These are phyloP conservation scores for Heterotilapia buettikoferi DNA, from an alignment of 2,113 vertebrate species.

Conservation along the genomic window DNA sequence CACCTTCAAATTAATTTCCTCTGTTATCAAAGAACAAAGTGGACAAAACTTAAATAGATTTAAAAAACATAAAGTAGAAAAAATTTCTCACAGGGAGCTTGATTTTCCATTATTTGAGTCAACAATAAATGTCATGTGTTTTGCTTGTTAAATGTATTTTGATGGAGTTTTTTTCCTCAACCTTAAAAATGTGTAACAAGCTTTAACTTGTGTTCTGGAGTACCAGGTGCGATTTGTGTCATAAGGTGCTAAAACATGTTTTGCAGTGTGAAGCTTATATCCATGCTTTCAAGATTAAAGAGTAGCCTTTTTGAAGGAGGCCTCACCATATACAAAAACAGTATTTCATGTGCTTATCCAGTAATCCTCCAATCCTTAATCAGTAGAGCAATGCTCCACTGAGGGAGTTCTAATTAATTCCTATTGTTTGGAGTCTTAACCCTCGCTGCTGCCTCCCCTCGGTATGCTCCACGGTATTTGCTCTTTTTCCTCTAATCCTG, in stretches of 20 bases:
- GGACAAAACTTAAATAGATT: background rate
- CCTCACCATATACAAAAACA: background rate
- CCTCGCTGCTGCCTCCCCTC: slow-evolving; percentile 20
- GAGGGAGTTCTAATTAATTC: slow-evolving; percentile 55
- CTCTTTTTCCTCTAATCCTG: slow-evolving; percentile 57
- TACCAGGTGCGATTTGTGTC: background rate
- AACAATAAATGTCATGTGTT: background rate
- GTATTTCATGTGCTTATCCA: slow-evolving; percentile 30
- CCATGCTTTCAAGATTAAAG: background rate
- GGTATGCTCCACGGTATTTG: slow-evolving; percentile 34
- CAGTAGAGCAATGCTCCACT: slow-evolving; percentile 25
- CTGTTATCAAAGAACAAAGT: background rate
- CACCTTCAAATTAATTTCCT: background rate
- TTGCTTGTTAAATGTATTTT: background rate
- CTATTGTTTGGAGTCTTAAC: slow-evolving; percentile 55
- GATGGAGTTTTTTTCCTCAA: too few species aligned
- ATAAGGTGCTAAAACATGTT: background rate
- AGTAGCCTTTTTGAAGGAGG: background rate
- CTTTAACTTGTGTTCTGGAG: background rate
- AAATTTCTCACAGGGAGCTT: accelerated
- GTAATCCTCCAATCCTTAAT: slow-evolving; percentile 44
- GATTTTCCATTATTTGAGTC: background rate
- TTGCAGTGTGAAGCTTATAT: background rate
- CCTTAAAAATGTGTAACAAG: background rate
- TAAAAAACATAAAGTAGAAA: background rate